These are phyloP conservation scores for Rosalia funebris DNA, from an alignment of 2,888 invertebrate species.

Conservation along the genomic window DNA sequence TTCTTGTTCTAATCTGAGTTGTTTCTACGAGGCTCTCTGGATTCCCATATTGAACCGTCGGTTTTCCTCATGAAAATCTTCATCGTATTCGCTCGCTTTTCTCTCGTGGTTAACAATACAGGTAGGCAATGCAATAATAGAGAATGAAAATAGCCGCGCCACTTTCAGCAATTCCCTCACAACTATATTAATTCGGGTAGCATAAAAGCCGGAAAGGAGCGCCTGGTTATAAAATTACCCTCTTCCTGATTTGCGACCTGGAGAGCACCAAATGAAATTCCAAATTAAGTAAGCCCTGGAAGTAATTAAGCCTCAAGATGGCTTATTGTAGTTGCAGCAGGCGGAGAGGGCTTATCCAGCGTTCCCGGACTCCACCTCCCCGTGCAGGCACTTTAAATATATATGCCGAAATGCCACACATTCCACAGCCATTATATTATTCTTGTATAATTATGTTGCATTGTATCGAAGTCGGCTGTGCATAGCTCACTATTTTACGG, in stretches of 20 bases:
- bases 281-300: constrained; percentile 62
- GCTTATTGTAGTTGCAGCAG: constrained; percentile 58
- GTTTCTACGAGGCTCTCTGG: too few species aligned
- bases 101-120: too few species aligned
- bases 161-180: constrained; percentile 5
- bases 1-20: too few species aligned
- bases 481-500: constrained; percentile 54
- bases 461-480: constrained; percentile 53
- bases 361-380: constrained; percentile 30
- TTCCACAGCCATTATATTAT: constrained; percentile 58
- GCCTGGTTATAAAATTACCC: constrained; percentile 58
- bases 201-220: constrained; percentile 25
- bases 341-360: constrained; percentile 27
- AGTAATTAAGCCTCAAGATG: constrained; percentile 63
- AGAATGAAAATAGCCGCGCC: not conserved
- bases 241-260: constrained; percentile 63
- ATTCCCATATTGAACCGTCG: too few species aligned
- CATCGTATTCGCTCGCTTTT: too few species aligned
- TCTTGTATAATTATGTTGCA: constrained; percentile 61
- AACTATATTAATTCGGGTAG: constrained; percentile 25
- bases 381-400: constrained; percentile 43
- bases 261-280: constrained; percentile 64
- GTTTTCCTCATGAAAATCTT: too few species aligned
- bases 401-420: constrained; percentile 52
- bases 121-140: too few species aligned